phyloP scores from a whole-genome alignment of 1,140 invertebrate species.

The Archegozetes longisetosus region DNA sequence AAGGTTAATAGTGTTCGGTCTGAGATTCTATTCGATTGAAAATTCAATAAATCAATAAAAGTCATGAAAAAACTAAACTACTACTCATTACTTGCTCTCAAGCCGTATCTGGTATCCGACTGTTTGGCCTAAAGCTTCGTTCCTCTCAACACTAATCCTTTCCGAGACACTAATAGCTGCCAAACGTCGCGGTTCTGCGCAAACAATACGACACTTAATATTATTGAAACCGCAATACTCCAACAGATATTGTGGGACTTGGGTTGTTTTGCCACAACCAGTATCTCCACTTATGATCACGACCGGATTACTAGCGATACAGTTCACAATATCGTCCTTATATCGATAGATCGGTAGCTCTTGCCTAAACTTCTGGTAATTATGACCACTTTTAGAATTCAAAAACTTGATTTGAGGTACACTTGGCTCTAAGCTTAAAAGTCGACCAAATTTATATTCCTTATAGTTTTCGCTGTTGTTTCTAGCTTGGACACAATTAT shows the following conservation, averaged over 20 bases:
- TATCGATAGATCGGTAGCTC: slow-evolving; percentile 1
- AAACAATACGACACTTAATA: slow-evolving; percentile 57
- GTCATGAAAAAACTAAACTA: not conserved
- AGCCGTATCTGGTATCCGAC: slow-evolving; percentile 72
- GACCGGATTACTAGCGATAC: slow-evolving; percentile 49
- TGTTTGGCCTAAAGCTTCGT: slow-evolving; percentile 52
- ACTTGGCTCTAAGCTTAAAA: not conserved
- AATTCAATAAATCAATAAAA: not conserved
- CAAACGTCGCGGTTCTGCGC: slow-evolving; percentile 70
- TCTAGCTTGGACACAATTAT: not conserved
- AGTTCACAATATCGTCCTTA: slow-evolving; percentile 42
- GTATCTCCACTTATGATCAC: slow-evolving; percentile 77
- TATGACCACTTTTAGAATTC: too few species aligned
- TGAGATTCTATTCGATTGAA: slow-evolving; percentile 49
- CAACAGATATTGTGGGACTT: slow-evolving; percentile 80
- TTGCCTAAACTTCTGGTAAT: not conserved
- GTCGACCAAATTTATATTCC: too few species aligned
- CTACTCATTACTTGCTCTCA: slow-evolving; percentile 35
- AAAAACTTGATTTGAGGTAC: not conserved
- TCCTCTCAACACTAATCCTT: slow-evolving; percentile 55
- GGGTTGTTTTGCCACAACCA: slow-evolving; percentile 68
- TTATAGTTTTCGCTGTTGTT: too few species aligned
- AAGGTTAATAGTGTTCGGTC: slow-evolving; percentile 65
- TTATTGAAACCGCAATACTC: slow-evolving; percentile 44
- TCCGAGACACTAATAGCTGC: slow-evolving; percentile 65